phyloP scores from a whole-genome alignment of 2,888 invertebrate species.

The Cephus pygmeus region DNA sequence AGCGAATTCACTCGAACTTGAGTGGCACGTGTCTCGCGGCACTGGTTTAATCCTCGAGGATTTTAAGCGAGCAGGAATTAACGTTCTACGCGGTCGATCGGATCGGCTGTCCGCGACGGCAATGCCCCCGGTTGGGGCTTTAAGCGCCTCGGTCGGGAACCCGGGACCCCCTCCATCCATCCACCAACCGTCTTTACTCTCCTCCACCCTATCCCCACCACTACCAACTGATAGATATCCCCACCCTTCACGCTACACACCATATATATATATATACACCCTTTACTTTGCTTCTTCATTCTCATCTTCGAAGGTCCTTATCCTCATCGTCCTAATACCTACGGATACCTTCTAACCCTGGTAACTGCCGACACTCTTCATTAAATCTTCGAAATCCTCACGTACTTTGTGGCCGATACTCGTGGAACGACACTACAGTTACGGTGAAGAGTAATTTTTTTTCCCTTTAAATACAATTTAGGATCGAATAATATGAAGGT shows the following conservation, averaged over 20 bases:
- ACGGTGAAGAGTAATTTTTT: not conserved
- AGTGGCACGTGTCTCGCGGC: not conserved
- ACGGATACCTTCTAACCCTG: not conserved
- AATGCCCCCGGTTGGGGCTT: constrained; percentile 57
- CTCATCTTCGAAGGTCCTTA: not conserved
- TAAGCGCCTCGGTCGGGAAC: constrained; percentile 54
- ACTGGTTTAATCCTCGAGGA: not conserved
- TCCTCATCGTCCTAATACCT: not conserved
- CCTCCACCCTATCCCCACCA: constrained; percentile 35
- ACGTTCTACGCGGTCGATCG: constrained; percentile 33
- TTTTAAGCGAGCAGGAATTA: not conserved
- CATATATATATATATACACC: not conserved
- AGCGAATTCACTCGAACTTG: not conserved
- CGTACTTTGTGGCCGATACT: not conserved
- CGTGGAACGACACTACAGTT: not conserved
- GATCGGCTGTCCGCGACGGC: constrained; percentile 56
- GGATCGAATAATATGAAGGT: not conserved
- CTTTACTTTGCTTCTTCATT: not conserved
- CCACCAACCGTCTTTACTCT: not conserved
- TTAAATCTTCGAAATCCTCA: not conserved
- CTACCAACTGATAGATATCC: constrained; percentile 7
- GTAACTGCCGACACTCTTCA: not conserved
- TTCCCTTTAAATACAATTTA: not conserved
- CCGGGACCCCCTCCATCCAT: constrained; percentile 38
- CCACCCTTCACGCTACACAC: not conserved